A percentile compares a stretch with the other conserved stretches of the same genome.
Evolutionary conservation across 1,140 invertebrate genomes (phyloP).

Genomic region (Micrasema longulum): DNA sequence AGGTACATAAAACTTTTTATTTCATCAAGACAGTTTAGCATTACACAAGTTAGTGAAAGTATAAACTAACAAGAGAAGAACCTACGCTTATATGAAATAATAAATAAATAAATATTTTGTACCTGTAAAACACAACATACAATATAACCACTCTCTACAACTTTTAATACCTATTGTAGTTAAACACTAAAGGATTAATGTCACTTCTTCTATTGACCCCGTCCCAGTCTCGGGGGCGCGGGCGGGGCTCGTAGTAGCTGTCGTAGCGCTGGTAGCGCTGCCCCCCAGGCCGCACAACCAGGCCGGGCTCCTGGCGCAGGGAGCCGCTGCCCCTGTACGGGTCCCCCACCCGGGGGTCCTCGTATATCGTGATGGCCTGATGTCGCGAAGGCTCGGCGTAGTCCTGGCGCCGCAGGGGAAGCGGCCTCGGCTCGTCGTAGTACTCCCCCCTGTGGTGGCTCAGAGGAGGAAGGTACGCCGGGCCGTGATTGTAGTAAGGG

Average conservation of each 20-base stretch:
- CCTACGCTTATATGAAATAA: background rate
- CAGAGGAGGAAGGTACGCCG: conserved; percentile 51
- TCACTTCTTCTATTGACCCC: conserved; percentile 61
- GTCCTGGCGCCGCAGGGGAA: conserved; percentile 59
- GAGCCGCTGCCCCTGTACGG: conserved; percentile 59
- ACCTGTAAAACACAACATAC: background rate
- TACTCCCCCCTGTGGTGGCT: conserved; percentile 35
- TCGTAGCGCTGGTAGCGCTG: conserved; percentile 65
- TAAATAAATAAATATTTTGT: conserved; percentile 46
- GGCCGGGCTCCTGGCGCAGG: conserved; percentile 61
- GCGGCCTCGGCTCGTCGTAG: conserved; percentile 56
- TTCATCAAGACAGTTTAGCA: no score
- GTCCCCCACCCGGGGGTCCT: conserved; percentile 69
- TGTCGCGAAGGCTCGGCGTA: conserved; percentile 60
- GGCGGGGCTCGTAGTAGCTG: conserved; percentile 58
- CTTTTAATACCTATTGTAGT: conserved; percentile 59
- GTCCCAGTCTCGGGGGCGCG: conserved; percentile 52
- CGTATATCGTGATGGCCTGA: conserved; percentile 70
- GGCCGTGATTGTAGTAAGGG: conserved; percentile 44
- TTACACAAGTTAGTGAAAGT: no score
- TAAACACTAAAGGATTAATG: conserved; percentile 67
- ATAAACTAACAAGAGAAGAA: no score
- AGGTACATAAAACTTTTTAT: no score
- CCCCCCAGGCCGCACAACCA: conserved; percentile 59
- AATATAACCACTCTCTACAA: background rate